Conservation (phyloP, 2,113 vertebrate genomes). For the Promerops cafer region DNA sequence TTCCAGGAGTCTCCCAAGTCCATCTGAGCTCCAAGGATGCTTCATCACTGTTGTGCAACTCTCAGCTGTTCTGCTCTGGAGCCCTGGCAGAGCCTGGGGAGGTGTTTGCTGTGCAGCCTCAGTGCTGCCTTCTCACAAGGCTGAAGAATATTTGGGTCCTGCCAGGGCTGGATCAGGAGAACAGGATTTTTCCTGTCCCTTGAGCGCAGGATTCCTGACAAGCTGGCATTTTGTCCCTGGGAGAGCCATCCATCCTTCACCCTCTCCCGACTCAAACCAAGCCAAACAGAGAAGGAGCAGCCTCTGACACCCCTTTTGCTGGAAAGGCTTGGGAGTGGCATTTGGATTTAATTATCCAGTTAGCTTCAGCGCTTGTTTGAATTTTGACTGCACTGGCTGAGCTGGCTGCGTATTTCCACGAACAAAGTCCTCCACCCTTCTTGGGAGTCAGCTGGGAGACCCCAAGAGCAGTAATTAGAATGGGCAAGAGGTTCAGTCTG, state of each 20-base stretch:
- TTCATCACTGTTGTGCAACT: not conserved
- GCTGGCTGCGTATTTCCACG: constrained; percentile 32
- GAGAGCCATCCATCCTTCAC: not conserved
- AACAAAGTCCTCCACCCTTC: constrained; percentile 50
- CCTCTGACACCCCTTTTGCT: not conserved
- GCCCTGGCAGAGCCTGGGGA: not conserved
- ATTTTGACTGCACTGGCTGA: constrained; percentile 19
- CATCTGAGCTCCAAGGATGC: not conserved
- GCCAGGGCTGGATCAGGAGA: not conserved
- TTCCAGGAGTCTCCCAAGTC: not conserved
- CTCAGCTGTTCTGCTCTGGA: not conserved
- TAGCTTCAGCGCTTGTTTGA: not conserved
- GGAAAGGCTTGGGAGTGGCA: not conserved
- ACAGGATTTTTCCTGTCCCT: not conserved
- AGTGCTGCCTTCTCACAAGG: not conserved
- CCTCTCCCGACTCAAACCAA: not conserved
- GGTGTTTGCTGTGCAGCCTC: not conserved
- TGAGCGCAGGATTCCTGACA: not conserved
- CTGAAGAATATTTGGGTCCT: not conserved
- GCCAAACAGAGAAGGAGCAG: not conserved
- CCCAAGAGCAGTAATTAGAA: constrained; percentile 8
- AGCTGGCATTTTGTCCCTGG: not conserved
- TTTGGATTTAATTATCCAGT: constrained; percentile 47
- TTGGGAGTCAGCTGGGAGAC: constrained; percentile 38
- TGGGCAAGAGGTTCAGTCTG: constrained; percentile 5